phyloP scores from a whole-genome alignment of 2,888 invertebrate species.

The Napeogenes sylphis region DNA sequence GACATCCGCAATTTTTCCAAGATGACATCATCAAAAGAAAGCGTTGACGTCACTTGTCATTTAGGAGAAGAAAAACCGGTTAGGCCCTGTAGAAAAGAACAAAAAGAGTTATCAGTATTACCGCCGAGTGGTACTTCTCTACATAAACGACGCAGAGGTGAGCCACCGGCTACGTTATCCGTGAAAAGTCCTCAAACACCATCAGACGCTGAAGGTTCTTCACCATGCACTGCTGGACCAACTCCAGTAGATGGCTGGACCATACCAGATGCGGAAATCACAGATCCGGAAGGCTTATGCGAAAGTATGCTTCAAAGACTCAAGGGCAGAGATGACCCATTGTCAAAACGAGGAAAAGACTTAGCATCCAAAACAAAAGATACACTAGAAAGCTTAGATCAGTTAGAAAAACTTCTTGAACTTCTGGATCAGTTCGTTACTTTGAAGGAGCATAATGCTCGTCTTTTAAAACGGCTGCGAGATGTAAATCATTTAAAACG shows the following conservation, averaged over 20 bases:
- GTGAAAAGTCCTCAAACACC: slow-evolving; percentile 60
- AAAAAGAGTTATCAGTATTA: slow-evolving; percentile 48
- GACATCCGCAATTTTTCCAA: slow-evolving; percentile 39
- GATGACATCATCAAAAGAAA: slow-evolving; percentile 65
- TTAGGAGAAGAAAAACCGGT: slow-evolving; percentile 37
- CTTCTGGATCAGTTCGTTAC: slow-evolving; percentile 86
- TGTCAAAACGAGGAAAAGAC: slow-evolving; percentile 74
- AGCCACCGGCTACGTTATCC: slow-evolving; percentile 62
- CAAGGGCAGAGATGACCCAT: slow-evolving; percentile 60
- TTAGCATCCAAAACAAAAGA: slow-evolving; percentile 77
- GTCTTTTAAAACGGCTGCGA: slow-evolving; percentile 81
- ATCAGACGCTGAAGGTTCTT: slow-evolving; percentile 67
- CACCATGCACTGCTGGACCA: slow-evolving; percentile 62
- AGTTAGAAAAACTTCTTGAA: slow-evolving; percentile 86
- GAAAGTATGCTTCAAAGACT: slow-evolving; percentile 64
- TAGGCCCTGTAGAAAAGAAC: slow-evolving; percentile 39
- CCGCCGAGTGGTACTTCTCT: slow-evolving; percentile 66
- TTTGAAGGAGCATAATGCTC: slow-evolving; percentile 83
- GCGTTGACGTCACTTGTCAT: slow-evolving; percentile 50
- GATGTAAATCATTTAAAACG: slow-evolving; percentile 85
- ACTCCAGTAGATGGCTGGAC: slow-evolving; percentile 60
- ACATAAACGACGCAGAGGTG: slow-evolving; percentile 64
- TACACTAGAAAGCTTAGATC: slow-evolving; percentile 84
- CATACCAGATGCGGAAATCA: slow-evolving; percentile 46
- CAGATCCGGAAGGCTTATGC: slow-evolving; percentile 59